These are phyloP conservation scores for Actinopyga echinites DNA, from an alignment of 53 echinoderm and acorn worm species.

Conservation along the genomic window DNA sequence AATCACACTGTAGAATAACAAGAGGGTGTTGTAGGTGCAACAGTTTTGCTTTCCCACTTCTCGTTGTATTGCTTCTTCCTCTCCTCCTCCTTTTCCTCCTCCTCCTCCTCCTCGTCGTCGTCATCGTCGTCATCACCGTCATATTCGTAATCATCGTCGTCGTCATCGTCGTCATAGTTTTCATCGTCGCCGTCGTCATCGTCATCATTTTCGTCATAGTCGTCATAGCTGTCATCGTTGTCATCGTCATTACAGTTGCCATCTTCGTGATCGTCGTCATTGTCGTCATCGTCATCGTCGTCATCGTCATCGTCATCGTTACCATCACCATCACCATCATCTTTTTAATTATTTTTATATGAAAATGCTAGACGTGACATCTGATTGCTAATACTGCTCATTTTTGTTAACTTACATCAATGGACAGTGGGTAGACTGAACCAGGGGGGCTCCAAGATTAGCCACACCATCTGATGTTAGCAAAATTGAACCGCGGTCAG, in stretches of 20 bases:
- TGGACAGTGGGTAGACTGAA: too few species aligned
- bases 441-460: too few species aligned
- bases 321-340: slow-evolving; percentile 28
- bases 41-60: too few species aligned
- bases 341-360: neutral
- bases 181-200: neutral
- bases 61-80: too few species aligned
- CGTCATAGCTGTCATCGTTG: too few species aligned
- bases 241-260: slow-evolving; percentile 18
- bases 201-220: too few species aligned
- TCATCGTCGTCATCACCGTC: neutral
- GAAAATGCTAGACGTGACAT: neutral
- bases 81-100: neutral
- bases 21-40: too few species aligned
- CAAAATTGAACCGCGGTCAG: too few species aligned
- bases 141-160: too few species aligned
- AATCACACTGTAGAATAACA: too few species aligned
- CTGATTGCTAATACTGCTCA: neutral
- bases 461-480: too few species aligned
- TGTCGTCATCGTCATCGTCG: slow-evolving; percentile 25
- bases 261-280: slow-evolving; percentile 27
- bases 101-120: neutral
- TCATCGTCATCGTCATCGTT: slow-evolving; percentile 30
- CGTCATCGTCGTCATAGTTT: neutral
- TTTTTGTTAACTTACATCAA: too few species aligned